phyloP scores from a whole-genome alignment of 2,113 vertebrate species.

The Salvelinus fontinalis region DNA sequence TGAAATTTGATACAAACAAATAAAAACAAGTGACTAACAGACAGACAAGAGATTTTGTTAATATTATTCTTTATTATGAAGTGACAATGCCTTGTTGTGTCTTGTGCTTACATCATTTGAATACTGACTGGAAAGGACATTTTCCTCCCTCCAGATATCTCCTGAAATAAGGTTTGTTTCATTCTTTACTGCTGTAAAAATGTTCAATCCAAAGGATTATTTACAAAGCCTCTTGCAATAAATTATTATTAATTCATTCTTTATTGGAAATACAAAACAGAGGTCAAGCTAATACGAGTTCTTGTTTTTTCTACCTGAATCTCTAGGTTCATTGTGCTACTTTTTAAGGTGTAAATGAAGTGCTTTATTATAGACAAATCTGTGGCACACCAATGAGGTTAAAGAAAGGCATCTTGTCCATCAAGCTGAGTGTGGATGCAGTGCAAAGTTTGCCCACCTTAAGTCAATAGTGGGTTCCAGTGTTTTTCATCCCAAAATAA shows the following conservation, averaged over 20 bases:
- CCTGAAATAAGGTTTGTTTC: constrained; percentile 72
- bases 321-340: constrained; percentile 85
- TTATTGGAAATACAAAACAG: constrained; percentile 79
- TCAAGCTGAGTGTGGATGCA: constrained; percentile 46
- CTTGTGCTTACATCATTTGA: constrained; percentile 87
- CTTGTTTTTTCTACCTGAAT: constrained; percentile 79
- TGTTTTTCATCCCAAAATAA: neutral
- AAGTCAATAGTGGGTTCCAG: constrained; percentile 7
- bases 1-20: neutral
- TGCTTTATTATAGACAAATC: constrained; percentile 63
- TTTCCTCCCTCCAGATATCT: constrained; percentile 61
- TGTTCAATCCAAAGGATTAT: constrained; percentile 76
- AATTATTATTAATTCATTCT: constrained; percentile 70
- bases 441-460: constrained; percentile 49
- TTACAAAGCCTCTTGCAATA: constrained; percentile 78
- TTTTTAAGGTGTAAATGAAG: constrained; percentile 77
- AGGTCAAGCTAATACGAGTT: constrained; percentile 83
- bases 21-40: neutral
- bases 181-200: constrained; percentile 84
- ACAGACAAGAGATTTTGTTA: constrained; percentile 53
- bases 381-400: constrained; percentile 45
- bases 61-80: constrained; percentile 85
- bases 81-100: constrained; percentile 85
- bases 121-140: constrained; percentile 81
- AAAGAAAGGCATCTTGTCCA: constrained; percentile 37